A percentile compares a stretch with the other conserved stretches of the same genome.
These are phyloP conservation scores for Drosophila paulistorum DNA, from an alignment of 1,140 invertebrate genomes.

Conservation along the genomic window DNA sequence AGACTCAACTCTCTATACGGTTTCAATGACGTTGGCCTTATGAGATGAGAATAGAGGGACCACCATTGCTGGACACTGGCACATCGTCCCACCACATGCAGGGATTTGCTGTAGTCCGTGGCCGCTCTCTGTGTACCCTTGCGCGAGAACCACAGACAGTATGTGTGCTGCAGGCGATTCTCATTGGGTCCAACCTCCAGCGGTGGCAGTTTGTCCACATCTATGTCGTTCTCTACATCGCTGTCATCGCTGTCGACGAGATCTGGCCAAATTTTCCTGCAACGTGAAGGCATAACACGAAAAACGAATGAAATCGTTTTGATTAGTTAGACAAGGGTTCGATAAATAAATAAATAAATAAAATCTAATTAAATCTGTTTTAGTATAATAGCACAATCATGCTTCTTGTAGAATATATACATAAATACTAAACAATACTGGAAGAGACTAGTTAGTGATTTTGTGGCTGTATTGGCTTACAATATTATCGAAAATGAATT, in stretches of 20 bases:
- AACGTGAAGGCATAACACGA: conserved; percentile 40
- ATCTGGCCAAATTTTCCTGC: conserved; percentile 78
- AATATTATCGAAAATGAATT: not conserved
- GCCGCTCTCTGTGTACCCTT: conserved; percentile 78
- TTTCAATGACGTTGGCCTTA: conserved; percentile 93
- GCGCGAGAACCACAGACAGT: conserved; percentile 90
- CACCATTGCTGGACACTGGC: conserved; percentile 98
- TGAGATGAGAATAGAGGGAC: conserved; percentile 95
- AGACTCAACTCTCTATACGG: conserved; percentile 97
- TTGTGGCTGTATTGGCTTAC: too few species aligned
- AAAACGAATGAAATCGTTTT: conserved; percentile 25
- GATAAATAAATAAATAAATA: conserved; percentile 4
- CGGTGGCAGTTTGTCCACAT: conserved; percentile 83
- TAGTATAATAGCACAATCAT: too few species aligned
- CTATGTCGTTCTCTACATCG: conserved; percentile 81
- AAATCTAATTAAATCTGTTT: too few species aligned
- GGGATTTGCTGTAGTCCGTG: conserved; percentile 81
- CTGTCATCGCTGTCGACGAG: conserved; percentile 81
- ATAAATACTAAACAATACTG: too few species aligned
- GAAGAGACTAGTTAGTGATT: too few species aligned
- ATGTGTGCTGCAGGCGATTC: conserved; percentile 91
- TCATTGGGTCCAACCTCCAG: conserved; percentile 87
- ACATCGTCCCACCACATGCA: conserved; percentile 89
- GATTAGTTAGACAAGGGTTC: conserved; percentile 46
- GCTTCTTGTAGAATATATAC: too few species aligned